Evolutionary conservation across 2,888 invertebrate genomes (phyloP).

Genomic region (Netelia fuscicornis): DNA sequence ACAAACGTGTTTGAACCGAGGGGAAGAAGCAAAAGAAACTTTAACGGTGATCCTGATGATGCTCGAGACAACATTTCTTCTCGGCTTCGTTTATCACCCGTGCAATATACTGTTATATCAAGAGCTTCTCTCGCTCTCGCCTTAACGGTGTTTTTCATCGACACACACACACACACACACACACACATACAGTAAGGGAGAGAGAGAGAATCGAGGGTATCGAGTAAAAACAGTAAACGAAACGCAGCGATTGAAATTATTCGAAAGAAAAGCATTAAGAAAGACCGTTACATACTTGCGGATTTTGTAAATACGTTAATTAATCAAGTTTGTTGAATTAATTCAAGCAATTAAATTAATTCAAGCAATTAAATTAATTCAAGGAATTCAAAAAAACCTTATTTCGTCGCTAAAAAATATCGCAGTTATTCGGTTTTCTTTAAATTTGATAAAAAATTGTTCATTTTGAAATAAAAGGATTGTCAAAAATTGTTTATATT

Average conservation of each 20-base stretch:
- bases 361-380: too few species aligned
- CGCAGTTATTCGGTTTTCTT: too few species aligned
- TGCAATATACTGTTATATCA: constrained; percentile 60
- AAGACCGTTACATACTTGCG: constrained; percentile 46
- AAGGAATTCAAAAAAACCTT: too few species aligned
- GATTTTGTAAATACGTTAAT: constrained; percentile 3
- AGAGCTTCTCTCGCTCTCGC: constrained; percentile 32
- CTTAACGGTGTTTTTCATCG: constrained; percentile 49
- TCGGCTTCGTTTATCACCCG: constrained; percentile 51
- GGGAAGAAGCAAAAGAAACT: constrained; percentile 27
- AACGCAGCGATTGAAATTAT: constrained; percentile 47
- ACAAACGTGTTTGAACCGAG: constrained; percentile 7
- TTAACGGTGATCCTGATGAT: constrained; percentile 61
- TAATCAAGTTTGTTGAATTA: too few species aligned
- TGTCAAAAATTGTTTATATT: neutral
- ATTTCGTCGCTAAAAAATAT: too few species aligned
- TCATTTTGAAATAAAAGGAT: too few species aligned
- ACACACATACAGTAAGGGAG: neutral
- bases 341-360: too few species aligned
- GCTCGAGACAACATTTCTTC: constrained; percentile 32
- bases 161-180: neutral
- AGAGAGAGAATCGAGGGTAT: constrained; percentile 5
- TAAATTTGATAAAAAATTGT: too few species aligned
- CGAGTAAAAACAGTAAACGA: constrained; percentile 18
- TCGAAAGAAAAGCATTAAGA: constrained; percentile 27